phyloP scores from a whole-genome alignment of 2,797 vertebrate genomes.

The Diceros bicornis region DNA sequence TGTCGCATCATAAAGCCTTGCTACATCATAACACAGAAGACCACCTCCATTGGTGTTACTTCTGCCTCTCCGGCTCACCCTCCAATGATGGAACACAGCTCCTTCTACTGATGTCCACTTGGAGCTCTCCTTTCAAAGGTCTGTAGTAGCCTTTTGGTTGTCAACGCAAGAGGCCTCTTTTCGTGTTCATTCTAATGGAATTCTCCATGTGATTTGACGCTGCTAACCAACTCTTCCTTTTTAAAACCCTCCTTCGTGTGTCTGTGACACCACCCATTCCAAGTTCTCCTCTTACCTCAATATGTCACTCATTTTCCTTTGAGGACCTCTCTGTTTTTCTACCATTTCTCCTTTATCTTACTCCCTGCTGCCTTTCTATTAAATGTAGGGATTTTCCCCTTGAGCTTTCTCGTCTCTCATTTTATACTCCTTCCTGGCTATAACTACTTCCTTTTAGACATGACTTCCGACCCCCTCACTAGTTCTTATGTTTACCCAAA shows the following conservation, averaged over 20 bases:
- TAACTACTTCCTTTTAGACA: background rate
- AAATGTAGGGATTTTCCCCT: rapidly evolving
- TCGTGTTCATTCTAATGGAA: rapidly evolving
- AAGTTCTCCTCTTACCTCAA: background rate
- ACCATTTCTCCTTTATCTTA: background rate
- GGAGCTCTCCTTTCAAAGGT: background rate
- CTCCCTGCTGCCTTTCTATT: background rate
- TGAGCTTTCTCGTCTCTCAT: rapidly evolving
- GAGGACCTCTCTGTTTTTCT: background rate
- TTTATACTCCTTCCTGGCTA: no score
- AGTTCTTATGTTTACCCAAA: rapidly evolving
- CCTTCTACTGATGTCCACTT: rapidly evolving
- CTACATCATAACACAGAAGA: background rate
- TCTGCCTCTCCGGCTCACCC: rapidly evolving
- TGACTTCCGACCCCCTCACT: rapidly evolving
- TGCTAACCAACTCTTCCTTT: background rate
- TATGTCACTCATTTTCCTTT: background rate
- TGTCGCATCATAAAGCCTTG: background rate
- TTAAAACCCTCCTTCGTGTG: background rate
- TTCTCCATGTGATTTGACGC: no score
- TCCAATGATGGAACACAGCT: rapidly evolving
- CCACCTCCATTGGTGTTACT: rapidly evolving
- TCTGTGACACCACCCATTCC: background rate
- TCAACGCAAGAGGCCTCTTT: background rate
- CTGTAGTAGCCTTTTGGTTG: background rate